Base-by-base conservation (phyloP, 2,888 invertebrate genomes). In the Leptopterna dolabrata region DNA sequence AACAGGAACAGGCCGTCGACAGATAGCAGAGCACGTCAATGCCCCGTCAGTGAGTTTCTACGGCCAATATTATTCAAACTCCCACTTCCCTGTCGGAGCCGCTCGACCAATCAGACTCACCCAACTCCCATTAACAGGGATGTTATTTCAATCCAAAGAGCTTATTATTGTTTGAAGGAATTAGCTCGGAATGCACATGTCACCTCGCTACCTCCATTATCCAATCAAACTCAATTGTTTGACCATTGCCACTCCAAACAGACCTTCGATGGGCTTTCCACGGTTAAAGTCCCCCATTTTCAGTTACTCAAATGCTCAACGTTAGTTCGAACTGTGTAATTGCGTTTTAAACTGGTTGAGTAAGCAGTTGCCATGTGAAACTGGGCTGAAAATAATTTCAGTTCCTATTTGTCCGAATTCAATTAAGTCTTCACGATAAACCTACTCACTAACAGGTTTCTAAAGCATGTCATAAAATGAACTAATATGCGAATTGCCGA, bases 61-160 rank as follows among this genome's bases (percentile, higher is more conserved):
- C 24, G 63, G 36, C 73, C 73, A 73, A 73, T 73, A 73, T 73
- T 73, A 73, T 73, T 73, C 73, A 30, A 30, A 16, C n/a, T 14
- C 16, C 41, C 73, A 30, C 41, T 19, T 19, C 41, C 36, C 36
- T 19, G 14, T 16, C 36, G 14, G 41, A 73, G 73, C 36, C 36
- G 3, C 36, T n/a, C 29, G 73, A 73, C 81, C 81, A 81, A 81
- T 81, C 81, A 81, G 27, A 55, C 55, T 55, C 51, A 55, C 7
- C 81, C 81, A 81, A 81, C 55, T n/a, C 83, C 73, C 85, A 85
- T 85, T 85, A 85, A 73, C 47, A 19, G 24, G 70, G 45, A 45
- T 85, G 85, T 85, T 85, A 85, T 85, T 85, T 85, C 85, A 85
- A 73, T 76, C 73, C 85, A 55, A 85, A 85, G 85, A 85, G 85